These are phyloP conservation scores for Julus scanicus DNA, from an alignment of 2,888 invertebrate genomes.

Conservation along the genomic window DNA sequence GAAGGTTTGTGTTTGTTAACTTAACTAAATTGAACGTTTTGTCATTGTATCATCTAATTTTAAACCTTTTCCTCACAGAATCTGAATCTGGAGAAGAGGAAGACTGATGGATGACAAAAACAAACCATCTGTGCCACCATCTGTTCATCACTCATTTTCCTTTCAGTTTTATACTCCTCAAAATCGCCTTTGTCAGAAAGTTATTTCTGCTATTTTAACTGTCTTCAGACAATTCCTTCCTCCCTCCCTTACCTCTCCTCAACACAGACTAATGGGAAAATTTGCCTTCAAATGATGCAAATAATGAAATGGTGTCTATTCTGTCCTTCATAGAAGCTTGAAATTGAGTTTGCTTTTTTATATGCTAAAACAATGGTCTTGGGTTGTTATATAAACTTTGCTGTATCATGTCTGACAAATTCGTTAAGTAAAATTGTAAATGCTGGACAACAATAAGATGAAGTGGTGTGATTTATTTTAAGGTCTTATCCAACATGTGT, in stretches of 20 bases:
- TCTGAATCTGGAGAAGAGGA: conserved; percentile 72
- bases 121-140: conserved; percentile 49
- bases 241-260: background rate
- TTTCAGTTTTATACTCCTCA: conserved; percentile 38
- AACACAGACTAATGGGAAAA: conserved; percentile 43
- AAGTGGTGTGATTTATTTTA: background rate
- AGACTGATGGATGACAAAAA: conserved; percentile 49
- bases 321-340: conserved; percentile 46
- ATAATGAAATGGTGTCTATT: conserved; percentile 41
- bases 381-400: conserved; percentile 50
- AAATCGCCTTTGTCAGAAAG: conserved; percentile 40
- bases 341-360: conserved; percentile 50
- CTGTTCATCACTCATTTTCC: conserved; percentile 50
- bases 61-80: conserved; percentile 56
- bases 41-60: background rate
- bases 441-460: conserved; percentile 1
- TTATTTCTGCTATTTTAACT: conserved; percentile 46
- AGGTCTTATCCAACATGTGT: background rate
- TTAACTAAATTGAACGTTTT: background rate
- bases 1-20: conserved; percentile 71
- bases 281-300: conserved; percentile 52
- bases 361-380: conserved; percentile 49
- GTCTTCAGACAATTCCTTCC: conserved; percentile 22
- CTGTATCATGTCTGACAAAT: conserved; percentile 48
- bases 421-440: conserved; percentile 50